Conservation (phyloP, 1,140 invertebrate species). For the Cotesia vestalis region DNA sequence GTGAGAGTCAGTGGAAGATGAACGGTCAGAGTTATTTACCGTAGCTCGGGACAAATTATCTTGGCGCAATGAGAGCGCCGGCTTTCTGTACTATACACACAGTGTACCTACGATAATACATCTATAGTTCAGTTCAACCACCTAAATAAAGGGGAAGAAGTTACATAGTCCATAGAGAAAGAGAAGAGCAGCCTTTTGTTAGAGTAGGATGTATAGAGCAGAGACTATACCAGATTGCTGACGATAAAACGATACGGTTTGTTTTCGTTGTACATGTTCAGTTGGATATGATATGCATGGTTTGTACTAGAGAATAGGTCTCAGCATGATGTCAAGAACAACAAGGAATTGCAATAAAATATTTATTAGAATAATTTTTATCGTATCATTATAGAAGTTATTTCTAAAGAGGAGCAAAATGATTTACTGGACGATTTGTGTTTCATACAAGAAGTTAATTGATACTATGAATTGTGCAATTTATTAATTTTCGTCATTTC, state of each 20-base stretch:
- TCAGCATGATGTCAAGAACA: constrained; percentile 16
- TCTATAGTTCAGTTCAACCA: neutral
- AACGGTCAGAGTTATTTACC: constrained; percentile 34
- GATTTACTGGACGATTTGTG: too few species aligned
- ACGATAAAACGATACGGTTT: constrained; percentile 18
- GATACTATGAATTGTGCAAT: too few species aligned
- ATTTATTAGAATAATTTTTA: neutral
- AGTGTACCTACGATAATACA: neutral
- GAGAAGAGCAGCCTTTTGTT: too few species aligned
- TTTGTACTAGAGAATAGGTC: neutral
- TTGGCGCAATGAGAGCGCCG: constrained; percentile 31
- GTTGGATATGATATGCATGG: neutral
- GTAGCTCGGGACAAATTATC: constrained; percentile 36
- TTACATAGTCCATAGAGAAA: too few species aligned
- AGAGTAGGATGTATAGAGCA: too few species aligned
- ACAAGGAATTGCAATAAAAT: constrained; percentile 8
- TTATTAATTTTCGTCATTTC: too few species aligned
- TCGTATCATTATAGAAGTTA: too few species aligned
- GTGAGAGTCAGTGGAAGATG: constrained; percentile 32
- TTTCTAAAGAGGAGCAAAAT: too few species aligned
- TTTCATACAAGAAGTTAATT: too few species aligned
- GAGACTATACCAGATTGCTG: neutral
- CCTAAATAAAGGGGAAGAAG: neutral
- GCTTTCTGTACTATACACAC: too few species aligned
- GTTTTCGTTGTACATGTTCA: neutral